A percentile compares a stretch with the other conserved stretches of the same genome.
Conservation (phyloP, 92 coral and sea anemone genomes). For the Desmophyllum pertusum region DNA sequence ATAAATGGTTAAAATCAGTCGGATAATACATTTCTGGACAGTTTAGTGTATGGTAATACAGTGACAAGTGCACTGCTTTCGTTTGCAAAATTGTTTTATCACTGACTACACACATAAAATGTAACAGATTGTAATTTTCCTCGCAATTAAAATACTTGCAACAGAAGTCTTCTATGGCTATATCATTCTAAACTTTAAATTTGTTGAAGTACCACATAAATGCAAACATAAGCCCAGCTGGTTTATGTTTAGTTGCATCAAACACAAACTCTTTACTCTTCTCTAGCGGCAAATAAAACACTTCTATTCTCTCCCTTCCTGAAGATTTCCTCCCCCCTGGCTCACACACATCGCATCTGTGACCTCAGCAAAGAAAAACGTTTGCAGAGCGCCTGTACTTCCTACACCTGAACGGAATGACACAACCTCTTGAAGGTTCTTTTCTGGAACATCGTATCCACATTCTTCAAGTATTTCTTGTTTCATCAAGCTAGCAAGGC, state of each 20-base stretch:
- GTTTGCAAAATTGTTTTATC: neutral
- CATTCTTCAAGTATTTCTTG: slow-evolving; percentile 97
- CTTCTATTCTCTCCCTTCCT: slow-evolving; percentile 95
- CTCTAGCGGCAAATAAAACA: slow-evolving; percentile 83
- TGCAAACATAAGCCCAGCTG: slow-evolving; percentile 87
- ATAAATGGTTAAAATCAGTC: too few species aligned
- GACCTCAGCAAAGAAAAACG: slow-evolving; percentile 87
- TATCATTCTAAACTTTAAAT: slow-evolving; percentile 36
- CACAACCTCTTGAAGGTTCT: slow-evolving; percentile 68
- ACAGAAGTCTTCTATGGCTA: neutral
- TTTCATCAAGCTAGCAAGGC: slow-evolving; percentile 73
- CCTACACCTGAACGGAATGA: slow-evolving; percentile 85
- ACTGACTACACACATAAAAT: neutral
- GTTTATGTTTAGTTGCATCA: slow-evolving; percentile 80
- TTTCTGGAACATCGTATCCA: slow-evolving; percentile 96
- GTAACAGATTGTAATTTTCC: neutral
- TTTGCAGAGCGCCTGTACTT: slow-evolving; percentile 78
- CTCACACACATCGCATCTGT: slow-evolving; percentile 84
- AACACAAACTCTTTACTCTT: slow-evolving; percentile 84
- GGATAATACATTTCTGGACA: too few species aligned
- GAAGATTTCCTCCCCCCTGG: slow-evolving; percentile 82
- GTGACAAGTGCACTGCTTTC: too few species aligned
- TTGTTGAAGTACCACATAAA: slow-evolving; percentile 95
- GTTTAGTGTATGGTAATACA: too few species aligned
- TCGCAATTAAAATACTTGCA: neutral